Evolutionary conservation across 2,888 invertebrate genomes (phyloP).

Genomic region (Leuctra nigra): DNA sequence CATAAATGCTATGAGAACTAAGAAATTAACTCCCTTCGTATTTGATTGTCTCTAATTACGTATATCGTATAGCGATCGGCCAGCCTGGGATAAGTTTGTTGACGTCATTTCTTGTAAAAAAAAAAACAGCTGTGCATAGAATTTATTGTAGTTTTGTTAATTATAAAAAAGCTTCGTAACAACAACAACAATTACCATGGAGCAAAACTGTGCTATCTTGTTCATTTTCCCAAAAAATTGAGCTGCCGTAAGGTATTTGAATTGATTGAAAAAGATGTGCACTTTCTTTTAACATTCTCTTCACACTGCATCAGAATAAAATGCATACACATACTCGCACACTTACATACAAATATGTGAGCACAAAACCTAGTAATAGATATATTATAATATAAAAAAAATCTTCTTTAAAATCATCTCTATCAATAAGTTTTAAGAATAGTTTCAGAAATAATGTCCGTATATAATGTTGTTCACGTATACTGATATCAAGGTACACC

Average conservation of each 20-base stretch:
- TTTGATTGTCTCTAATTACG: constrained; percentile 29
- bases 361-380: constrained; percentile 5
- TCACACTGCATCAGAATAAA: constrained; percentile 17
- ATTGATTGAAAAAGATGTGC: constrained; percentile 13
- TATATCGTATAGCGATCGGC: constrained; percentile 25
- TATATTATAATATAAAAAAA: constrained; percentile 8
- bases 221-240: neutral
- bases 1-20: neutral
- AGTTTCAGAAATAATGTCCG: constrained; percentile 14
- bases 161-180: constrained; percentile 13
- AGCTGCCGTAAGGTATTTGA: constrained; percentile 13
- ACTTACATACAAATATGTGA: constrained; percentile 15
- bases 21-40: neutral
- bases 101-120: no score
- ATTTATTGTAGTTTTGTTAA: neutral
- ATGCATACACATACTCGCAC: constrained; percentile 8
- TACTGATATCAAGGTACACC: constrained; percentile 20
- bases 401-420: neutral
- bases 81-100: no score
- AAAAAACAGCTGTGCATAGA: constrained; percentile 13
- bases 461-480: constrained; percentile 23
- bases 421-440: constrained; percentile 4
- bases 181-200: constrained; percentile 6
- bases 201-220: constrained; percentile 1
- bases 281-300: constrained; percentile 12